Evolutionary conservation across 2,797 vertebrate species (phyloP).

Genomic region (Cyprinodon diabolis): DNA sequence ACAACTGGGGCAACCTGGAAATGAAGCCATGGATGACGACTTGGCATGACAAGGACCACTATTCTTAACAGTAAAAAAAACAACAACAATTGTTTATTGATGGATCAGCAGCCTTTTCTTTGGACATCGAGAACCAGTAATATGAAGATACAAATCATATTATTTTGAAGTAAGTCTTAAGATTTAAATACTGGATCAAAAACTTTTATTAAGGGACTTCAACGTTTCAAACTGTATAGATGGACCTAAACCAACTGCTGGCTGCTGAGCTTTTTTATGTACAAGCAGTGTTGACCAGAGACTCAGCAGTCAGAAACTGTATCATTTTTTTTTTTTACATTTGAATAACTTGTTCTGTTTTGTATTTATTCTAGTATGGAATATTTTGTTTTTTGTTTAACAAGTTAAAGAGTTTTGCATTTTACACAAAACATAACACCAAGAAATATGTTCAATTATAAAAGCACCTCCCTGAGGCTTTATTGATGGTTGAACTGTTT

Average conservation of each 20-base stretch:
- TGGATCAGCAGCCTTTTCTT: slow-evolving; percentile 42
- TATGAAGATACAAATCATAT: slow-evolving; percentile 35
- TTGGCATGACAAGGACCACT: slow-evolving; percentile 85
- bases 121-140: slow-evolving; percentile 58
- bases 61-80: slow-evolving; percentile 79
- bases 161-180: not conserved
- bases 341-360: slow-evolving; percentile 51
- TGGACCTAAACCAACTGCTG: slow-evolving; percentile 28
- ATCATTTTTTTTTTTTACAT: slow-evolving; percentile 42
- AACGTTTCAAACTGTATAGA: slow-evolving; percentile 34
- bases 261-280: slow-evolving; percentile 42
- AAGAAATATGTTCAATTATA: not conserved
- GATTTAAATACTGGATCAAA: slow-evolving; percentile 26
- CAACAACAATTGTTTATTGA: slow-evolving; percentile 7
- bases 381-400: slow-evolving; percentile 50
- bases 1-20: slow-evolving; percentile 76
- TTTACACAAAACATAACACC: slow-evolving; percentile 7
- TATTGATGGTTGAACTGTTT: not conserved
- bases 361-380: slow-evolving; percentile 69
- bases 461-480: not conserved
- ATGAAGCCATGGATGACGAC: slow-evolving; percentile 95
- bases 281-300: slow-evolving; percentile 46
- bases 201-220: slow-evolving; percentile 24
- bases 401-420: slow-evolving; percentile 55
- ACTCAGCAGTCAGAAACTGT: not conserved